Conservation (phyloP, 2,797 vertebrate species). For the Syndactyla subalaris region DNA sequence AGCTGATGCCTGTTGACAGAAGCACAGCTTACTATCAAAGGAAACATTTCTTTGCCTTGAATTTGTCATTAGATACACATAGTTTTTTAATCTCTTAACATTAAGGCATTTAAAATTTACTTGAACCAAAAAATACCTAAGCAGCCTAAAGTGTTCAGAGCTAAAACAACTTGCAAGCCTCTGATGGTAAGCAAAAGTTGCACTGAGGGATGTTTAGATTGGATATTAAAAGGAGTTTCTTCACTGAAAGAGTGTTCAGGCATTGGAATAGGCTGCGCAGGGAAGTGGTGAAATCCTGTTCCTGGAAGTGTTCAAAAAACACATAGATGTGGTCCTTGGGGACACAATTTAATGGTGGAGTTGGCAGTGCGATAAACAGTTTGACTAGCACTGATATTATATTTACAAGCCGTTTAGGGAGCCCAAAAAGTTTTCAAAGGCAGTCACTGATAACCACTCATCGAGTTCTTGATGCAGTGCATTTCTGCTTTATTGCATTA, state of each 20-base stretch:
- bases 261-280: background rate
- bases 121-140: background rate
- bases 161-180: background rate
- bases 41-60: background rate
- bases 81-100: background rate
- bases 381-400: background rate
- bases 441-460: rapidly evolving
- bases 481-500: background rate
- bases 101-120: background rate
- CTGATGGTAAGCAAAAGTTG: background rate
- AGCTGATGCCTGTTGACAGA: background rate
- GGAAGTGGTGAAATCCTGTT: background rate
- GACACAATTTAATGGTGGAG: background rate
- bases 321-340: background rate
- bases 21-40: background rate
- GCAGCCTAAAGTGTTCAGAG: background rate
- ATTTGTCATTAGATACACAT: no score
- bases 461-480: background rate
- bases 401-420: background rate
- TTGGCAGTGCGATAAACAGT: background rate
- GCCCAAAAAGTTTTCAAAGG: background rate
- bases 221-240: background rate
- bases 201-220: background rate
- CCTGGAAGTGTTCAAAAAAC: background rate
- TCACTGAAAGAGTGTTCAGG: background rate